Evolutionary conservation across 2,797 vertebrate species (phyloP).

Genomic region (Phrynocephalus guinanensis): DNA sequence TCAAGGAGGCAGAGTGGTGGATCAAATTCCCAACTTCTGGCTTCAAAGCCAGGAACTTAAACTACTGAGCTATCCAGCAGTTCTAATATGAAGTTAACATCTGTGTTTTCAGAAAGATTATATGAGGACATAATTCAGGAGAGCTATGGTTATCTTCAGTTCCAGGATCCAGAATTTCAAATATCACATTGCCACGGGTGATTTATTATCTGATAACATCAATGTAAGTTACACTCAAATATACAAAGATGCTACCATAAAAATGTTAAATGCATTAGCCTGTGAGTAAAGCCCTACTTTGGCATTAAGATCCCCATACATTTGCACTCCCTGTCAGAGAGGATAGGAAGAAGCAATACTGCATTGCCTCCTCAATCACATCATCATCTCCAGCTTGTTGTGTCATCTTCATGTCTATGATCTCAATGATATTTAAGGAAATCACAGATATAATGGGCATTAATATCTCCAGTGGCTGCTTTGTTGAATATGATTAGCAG

Average conservation of each 20-base stretch:
- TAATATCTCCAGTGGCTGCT: too few species aligned
- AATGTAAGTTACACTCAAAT: background rate
- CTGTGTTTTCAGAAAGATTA: background rate
- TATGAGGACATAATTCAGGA: background rate
- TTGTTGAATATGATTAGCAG: too few species aligned
- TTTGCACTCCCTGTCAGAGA: background rate
- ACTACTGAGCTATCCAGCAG: too few species aligned
- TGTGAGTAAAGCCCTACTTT: background rate
- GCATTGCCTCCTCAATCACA: background rate
- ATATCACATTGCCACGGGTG: background rate
- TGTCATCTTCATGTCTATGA: background rate
- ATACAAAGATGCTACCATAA: background rate
- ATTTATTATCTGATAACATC: background rate
- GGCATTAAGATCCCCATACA: background rate
- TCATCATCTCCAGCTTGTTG: too few species aligned
- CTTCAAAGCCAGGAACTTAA: too few species aligned
- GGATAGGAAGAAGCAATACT: background rate
- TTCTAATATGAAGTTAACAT: too few species aligned
- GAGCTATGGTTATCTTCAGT: background rate
- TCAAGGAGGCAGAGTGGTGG: too few species aligned
- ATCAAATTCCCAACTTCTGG: too few species aligned
- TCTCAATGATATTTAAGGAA: too few species aligned
- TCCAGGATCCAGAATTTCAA: background rate
- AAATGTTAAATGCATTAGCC: background rate
- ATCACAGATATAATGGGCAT: too few species aligned